Percentiles rank a stretch among this genome's conserved stretches.
These are phyloP conservation scores for Pampus argenteus DNA, from an alignment of 2,797 vertebrate genomes.

Conservation along the genomic window DNA sequence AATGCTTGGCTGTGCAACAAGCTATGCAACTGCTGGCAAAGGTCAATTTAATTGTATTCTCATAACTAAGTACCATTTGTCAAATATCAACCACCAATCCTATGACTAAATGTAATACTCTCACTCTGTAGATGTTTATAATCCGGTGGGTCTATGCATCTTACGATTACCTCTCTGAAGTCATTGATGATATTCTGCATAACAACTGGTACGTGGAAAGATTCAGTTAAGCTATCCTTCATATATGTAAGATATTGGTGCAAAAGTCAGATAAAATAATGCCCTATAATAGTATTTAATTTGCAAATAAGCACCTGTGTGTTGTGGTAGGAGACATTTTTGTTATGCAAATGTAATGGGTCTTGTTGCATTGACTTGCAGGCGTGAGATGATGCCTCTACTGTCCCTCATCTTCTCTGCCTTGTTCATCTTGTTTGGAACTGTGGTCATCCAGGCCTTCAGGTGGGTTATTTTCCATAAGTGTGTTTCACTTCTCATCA, in stretches of 20 bases:
- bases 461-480: constrained; percentile 81
- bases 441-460: constrained; percentile 96
- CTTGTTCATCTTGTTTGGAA: constrained; percentile 97
- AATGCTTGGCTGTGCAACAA: neutral
- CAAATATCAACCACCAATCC: neutral
- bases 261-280: neutral
- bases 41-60: neutral
- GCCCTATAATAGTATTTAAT: neutral
- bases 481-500: neutral
- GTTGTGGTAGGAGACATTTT: neutral
- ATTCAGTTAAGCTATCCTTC: neutral
- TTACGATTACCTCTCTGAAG: constrained; percentile 88
- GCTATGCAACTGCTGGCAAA: neutral
- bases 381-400: constrained; percentile 98
- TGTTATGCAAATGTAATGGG: neutral
- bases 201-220: constrained; percentile 90
- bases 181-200: constrained; percentile 92
- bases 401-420: constrained; percentile 97
- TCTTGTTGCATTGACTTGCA: constrained; percentile 66
- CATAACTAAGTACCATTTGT: neutral
- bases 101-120: constrained; percentile 11
- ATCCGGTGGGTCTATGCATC: constrained; percentile 92
- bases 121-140: constrained; percentile 88
- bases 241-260: neutral
- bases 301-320: neutral